Percentiles rank a stretch among this genome's conserved stretches.
Conservation (phyloP, 2,113 vertebrate species). For the Clarias macrocephalus region DNA sequence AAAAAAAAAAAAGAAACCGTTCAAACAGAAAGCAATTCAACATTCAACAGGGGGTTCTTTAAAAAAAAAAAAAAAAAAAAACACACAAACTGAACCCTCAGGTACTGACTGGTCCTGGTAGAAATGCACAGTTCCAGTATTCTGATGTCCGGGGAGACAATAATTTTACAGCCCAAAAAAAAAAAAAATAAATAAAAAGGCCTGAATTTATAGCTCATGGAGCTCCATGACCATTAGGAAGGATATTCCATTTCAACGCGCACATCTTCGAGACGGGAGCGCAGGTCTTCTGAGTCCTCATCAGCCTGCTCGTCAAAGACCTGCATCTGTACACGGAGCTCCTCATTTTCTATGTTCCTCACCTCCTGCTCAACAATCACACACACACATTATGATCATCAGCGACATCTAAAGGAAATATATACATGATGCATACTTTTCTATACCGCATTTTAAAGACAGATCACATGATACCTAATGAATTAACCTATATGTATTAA, state of each 20-base stretch:
- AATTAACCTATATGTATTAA: too few relatives aligned
- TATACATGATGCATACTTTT: not conserved
- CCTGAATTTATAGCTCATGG: not conserved
- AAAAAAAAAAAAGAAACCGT: not conserved
- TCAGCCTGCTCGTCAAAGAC: conserved; percentile 89
- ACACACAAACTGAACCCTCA: not conserved
- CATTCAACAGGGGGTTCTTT: not conserved
- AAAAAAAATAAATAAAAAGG: not conserved
- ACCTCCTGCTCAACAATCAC: conserved; percentile 73
- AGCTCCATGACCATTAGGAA: conserved; percentile 56
- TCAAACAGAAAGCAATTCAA: not conserved
- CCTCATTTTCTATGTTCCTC: conserved; percentile 83
- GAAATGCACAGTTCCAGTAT: not conserved
- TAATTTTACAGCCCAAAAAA: not conserved
- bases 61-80: not conserved
- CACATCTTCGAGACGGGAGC: conserved; percentile 82
- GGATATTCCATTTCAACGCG: conserved; percentile 96
- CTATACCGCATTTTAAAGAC: too few relatives aligned
- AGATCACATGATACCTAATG: too few relatives aligned
- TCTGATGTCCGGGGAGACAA: not conserved
- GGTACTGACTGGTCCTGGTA: not conserved
- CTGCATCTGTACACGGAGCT: conserved; percentile 82
- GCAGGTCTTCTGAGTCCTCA: conserved; percentile 85
- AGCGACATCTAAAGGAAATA: too few relatives aligned
- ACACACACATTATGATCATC: not conserved